Evolutionary conservation across 2,888 invertebrate genomes (phyloP), one percentile per base, ranked within the genome.

Genomic region (Andrena marginata): DNA sequence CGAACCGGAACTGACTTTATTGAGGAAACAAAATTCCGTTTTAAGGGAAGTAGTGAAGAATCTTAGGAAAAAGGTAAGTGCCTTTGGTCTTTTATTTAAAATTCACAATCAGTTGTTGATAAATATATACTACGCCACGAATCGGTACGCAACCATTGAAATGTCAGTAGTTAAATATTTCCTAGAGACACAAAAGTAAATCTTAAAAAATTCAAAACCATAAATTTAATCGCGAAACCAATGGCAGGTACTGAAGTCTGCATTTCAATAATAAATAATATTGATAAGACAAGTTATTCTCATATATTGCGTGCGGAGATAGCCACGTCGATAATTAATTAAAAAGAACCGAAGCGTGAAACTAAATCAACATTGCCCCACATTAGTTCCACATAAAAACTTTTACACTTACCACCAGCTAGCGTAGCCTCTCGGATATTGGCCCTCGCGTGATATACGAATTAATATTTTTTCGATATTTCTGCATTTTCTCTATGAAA

Each of bases 21-120:
- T 92, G 56, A 86, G 82, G 67, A 56, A 83, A 48, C 92, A 91
- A 79, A 92, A 92, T 86, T 82, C 86, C 13, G 90, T 91, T 60
- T 75, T 91, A 13, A 82, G 82, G 16, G 83, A 91, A 42, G 71
- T 91, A 26, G 84, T 91, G 33, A 91, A 89, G 79, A 88, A 81
- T 65, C 85, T 91, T 10, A 91, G 89, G 72, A 85, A 82, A 65
- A 88, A 86, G 85, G 90, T 90, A 80, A 35, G 82, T 2, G 35
- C n/a, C 31, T 31, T 62, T 20, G 33, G n/a, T 33, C n/a, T 3
- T 5, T 42, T 10, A 7, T 42, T 51, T 35, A 7, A 72, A 64
- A 42, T 16, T 42, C 42, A 42, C 16, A 42, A 13, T 42, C 16
- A 16, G 13, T 16, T 42, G 42, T 16, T 42, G 5, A 42, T 42